A percentile compares a stretch with the other conserved stretches of the same genome.
These are phyloP conservation scores for Trichonephila clavata DNA, from an alignment of 1,140 invertebrate species.

Conservation along the genomic window DNA sequence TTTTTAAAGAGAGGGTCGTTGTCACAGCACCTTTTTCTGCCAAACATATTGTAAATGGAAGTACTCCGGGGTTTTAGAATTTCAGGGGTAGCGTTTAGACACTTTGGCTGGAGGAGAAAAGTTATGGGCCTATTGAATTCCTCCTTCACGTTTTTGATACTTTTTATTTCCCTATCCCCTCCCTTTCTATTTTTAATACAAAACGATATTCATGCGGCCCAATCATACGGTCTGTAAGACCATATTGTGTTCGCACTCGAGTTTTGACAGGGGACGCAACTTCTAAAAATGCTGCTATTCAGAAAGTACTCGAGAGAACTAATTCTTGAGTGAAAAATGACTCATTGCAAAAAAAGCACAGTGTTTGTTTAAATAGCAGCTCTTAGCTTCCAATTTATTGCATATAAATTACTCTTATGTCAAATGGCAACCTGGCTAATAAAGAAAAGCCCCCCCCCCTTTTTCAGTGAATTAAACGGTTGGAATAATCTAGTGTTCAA, in stretches of 20 bases:
- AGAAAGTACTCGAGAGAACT: neutral
- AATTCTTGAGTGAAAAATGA: constrained; percentile 51
- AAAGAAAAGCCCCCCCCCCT: neutral
- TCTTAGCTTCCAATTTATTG: constrained; percentile 62
- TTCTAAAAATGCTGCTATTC: constrained; percentile 37
- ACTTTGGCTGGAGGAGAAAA: constrained; percentile 50
- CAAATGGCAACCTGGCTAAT: constrained; percentile 26
- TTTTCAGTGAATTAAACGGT: constrained; percentile 26
- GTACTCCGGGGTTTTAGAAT: neutral
- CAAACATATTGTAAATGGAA: constrained; percentile 36
- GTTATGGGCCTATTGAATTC: constrained; percentile 63
- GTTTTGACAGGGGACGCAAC: constrained; percentile 48
- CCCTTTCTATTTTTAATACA: constrained; percentile 34
- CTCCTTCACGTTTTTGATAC: neutral
- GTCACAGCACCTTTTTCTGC: neutral
- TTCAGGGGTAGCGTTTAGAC: constrained; percentile 71
- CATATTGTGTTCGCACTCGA: constrained; percentile 57
- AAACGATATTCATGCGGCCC: constrained; percentile 48
- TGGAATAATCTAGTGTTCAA: constrained; percentile 38
- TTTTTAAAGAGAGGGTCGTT: constrained; percentile 26
- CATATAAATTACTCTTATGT: constrained; percentile 38
- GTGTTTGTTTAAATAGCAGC: constrained; percentile 61
- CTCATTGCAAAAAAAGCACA: neutral
- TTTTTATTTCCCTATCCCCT: neutral
- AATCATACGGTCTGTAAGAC: constrained; percentile 52